Conservation (phyloP, 2,113 vertebrate genomes). For the Corythornis madagascariensis region DNA sequence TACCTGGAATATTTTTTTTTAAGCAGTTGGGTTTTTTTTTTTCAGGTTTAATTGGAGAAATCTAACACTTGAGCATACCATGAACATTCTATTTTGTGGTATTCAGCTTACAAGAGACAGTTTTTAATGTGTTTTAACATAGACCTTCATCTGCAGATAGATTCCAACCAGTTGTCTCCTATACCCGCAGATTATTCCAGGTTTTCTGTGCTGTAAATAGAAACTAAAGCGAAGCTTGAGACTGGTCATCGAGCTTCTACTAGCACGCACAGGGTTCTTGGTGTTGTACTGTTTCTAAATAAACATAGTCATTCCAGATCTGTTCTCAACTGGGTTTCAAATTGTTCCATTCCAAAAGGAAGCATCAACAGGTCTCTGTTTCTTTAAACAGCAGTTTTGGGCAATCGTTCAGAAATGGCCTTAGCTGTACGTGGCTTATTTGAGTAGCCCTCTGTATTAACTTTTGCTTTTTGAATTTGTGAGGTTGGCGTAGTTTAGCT, state of each 20-base stretch:
- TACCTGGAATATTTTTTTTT: not conserved
- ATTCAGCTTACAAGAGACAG: not conserved
- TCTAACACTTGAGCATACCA: not conserved
- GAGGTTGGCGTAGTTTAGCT: not conserved
- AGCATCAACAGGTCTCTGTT: not conserved
- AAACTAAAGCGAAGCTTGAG: not conserved
- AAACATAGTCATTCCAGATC: not conserved
- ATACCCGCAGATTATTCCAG: not conserved
- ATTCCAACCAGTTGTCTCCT: not conserved
- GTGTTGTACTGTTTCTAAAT: not conserved
- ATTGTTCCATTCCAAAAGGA: not conserved
- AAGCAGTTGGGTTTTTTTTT: not conserved
- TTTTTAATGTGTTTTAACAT: not conserved
- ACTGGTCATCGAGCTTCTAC: not conserved
- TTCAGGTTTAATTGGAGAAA: not conserved
- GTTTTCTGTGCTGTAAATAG: constrained; percentile 11
- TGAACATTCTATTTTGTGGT: not conserved
- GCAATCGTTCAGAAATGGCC: not conserved
- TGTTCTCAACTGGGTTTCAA: not conserved
- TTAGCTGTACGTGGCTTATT: rapidly evolving
- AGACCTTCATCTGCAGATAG: not conserved
- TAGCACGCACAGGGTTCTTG: not conserved
- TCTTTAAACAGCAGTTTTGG: not conserved
- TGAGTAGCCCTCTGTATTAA: not conserved
- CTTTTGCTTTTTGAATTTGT: not conserved